Percentiles rank a stretch among this genome's conserved stretches.
These are phyloP conservation scores for Clarias macrocephalus DNA, from an alignment of 2,113 vertebrate genomes.

Conservation along the genomic window DNA sequence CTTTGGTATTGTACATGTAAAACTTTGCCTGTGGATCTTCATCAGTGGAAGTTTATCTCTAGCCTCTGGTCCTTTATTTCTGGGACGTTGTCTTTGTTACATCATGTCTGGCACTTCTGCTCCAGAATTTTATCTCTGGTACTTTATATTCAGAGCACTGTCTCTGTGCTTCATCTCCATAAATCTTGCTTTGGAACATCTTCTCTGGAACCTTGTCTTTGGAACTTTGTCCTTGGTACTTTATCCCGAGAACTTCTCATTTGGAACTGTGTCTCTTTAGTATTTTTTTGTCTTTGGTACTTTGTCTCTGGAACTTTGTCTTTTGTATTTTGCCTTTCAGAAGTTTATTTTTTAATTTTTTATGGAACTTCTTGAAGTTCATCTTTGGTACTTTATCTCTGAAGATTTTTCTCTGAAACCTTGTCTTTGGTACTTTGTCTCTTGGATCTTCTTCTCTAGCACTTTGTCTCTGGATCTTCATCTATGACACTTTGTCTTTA, in stretches of 20 bases:
- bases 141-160: no score
- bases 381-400: neutral
- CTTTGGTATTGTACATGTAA: neutral
- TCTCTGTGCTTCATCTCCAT: no score
- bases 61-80: no score
- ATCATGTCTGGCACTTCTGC: no score
- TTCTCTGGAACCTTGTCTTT: neutral
- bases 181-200: no score
- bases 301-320: neutral
- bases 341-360: neutral
- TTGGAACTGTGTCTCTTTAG: no score
- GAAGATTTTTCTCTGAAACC: neutral
- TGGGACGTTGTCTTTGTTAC: no score
- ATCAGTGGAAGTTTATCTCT: no score
- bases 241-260: no score
- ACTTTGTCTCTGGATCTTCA: neutral
- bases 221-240: neutral
- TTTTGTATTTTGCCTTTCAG: neutral
- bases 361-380: neutral
- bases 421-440: neutral
- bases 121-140: no score
- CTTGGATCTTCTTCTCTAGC: neutral
- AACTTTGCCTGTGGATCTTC: no score
- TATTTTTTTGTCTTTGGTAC: neutral
- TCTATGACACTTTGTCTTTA: neutral